Base-by-base conservation (phyloP, 2,888 invertebrate species). In the Synanthedon tipuliformis region DNA sequence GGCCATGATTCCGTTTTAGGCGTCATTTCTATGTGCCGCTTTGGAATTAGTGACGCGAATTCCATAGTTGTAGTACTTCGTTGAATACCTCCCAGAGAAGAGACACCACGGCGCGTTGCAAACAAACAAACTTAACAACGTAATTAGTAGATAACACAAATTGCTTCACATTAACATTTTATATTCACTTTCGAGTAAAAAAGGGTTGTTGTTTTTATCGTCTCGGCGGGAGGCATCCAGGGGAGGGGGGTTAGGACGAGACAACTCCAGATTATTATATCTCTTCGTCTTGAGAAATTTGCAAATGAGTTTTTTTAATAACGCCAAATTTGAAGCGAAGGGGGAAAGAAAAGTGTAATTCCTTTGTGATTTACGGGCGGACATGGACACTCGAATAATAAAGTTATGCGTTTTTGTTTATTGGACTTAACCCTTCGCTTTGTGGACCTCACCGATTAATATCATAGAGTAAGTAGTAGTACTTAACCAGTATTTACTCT, bases 301-400 rank as follows among this genome's bases (percentile, higher is more conserved):
- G 84, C 80, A 82, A 85, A 86, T 85, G 83, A 84, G 80, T 83
- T 84, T 85, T 85, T 86, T 85, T 86, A 84, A 86, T 84, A 83
- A 84, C 78, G 71, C 72, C 82, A 76, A 83, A 82, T 85, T 86
- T 73, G 81, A 80, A 80, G 75, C 71, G 63, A 62, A 62, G 60
- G 55, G 65, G 60, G 63, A 62, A 63, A 63, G 63, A 62, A 63
- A 63, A 63, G 64, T 65, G 60, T 80, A 81, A 81, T 78, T 80
- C 81, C 76, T 79, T 71, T 72, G 70, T 82, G 82, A 85, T 84
- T 86, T 83, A 85, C 73, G 65, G 68, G 62, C 64, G 13, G 65
- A 65, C 68, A 66, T 62, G 66, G 68, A 64, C 67, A 66, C 65
- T 66, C 60, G 66, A 68, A 64, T 73, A 71, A 72, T 75, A 65